Evolutionary conservation across 2,888 invertebrate species (phyloP), one percentile per base, ranked within the genome.

Genomic region (Troides aeacus): DNA sequence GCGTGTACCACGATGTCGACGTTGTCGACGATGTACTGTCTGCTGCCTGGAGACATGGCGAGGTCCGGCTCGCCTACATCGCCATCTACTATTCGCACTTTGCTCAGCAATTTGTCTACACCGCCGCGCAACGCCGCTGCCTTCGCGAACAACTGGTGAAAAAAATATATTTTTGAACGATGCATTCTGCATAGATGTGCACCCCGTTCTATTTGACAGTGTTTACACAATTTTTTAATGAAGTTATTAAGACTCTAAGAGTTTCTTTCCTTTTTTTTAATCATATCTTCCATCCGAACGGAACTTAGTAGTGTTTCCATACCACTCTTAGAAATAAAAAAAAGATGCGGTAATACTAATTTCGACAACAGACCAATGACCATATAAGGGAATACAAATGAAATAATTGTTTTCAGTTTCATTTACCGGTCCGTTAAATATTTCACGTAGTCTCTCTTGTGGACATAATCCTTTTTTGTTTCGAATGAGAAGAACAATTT

Each of bases 1-100:
- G 95, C 94, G 81, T 99, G 99, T 81, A 97, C 96, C 18, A 99
- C 95, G 58, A 98, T 94, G 66, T 96, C 92, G 0, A 97, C 95
- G 72, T 96, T 95, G 0, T 96, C 94, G 23, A 90, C 86, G 5
- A 97, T 79, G 75, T 90, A 87, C 76, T 93, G 84, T 69, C 96
- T 93, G 82, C 97, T 95, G 21, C 94, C 93, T 0, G 92, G 83
- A 1, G 95, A 95, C 66, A 97, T 87, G 0, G 95, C 97, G 62
- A 97, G 88, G 72, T 95, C 95, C 0, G 94, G 93, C 39, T 93
- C 87, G 12, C 93, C 87, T 0, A 95, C 95, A 85, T 97, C 97
- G 0, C 97, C 97, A 6, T 90, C 85, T 6, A 99, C 94, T 6
- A 96, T 94, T 23, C 93, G 88, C 70, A 97, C 94, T 86, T 96